Evolutionary conservation across 2,888 invertebrate genomes (phyloP).

Genomic region (Heliconius ismenius): DNA sequence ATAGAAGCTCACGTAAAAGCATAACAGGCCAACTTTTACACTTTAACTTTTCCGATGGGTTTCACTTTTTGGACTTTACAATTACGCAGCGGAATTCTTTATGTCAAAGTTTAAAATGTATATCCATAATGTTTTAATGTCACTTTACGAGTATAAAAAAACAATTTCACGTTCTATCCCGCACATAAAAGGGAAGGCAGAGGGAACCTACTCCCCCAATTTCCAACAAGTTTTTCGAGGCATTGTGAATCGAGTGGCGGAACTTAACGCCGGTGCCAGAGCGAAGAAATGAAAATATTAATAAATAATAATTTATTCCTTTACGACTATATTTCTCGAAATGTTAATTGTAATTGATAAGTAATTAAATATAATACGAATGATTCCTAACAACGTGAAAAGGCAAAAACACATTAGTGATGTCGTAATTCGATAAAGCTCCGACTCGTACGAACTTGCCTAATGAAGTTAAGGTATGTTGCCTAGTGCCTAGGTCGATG

Average conservation of each 20-base stretch:
- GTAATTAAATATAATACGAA: neutral
- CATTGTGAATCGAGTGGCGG: too few relatives aligned
- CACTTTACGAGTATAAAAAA: neutral
- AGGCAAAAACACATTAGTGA: conserved; percentile 7
- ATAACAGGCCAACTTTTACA: conserved; percentile 44
- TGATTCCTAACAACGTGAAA: conserved; percentile 10
- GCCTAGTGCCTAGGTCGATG: conserved; percentile 14
- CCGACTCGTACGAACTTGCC: conserved; percentile 12
- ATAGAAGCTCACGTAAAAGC: conserved; percentile 43
- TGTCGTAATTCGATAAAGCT: conserved; percentile 16
- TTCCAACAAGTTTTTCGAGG: too few relatives aligned
- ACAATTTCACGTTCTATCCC: too few relatives aligned
- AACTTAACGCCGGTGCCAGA: too few relatives aligned
- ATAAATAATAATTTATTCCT: too few relatives aligned
- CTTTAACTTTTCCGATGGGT: conserved; percentile 43
- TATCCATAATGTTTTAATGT: neutral
- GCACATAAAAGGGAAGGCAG: too few relatives aligned
- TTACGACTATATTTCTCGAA: neutral
- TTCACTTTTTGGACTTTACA: conserved; percentile 41
- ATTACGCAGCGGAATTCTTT: conserved; percentile 32
- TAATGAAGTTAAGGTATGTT: conserved; percentile 24
- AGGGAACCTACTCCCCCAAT: too few relatives aligned
- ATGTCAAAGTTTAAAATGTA: conserved; percentile 4
- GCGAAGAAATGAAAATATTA: too few relatives aligned
- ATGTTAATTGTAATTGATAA: neutral